Evolutionary conservation across 2,113 vertebrate genomes (phyloP).

Genomic region (Psammodynastes pulverulentus): DNA sequence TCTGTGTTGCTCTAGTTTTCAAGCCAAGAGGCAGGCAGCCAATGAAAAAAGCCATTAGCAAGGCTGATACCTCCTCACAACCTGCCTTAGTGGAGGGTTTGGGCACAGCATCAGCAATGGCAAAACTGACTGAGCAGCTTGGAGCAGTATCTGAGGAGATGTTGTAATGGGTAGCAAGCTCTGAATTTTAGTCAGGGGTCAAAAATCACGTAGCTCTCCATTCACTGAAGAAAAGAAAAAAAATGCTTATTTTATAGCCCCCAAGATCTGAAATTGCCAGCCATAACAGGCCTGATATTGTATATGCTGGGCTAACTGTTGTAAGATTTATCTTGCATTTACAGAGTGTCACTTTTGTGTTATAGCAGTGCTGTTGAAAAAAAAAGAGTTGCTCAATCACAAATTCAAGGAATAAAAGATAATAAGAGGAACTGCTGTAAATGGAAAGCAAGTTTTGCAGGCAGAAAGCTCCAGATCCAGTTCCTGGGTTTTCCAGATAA

Average conservation of each 20-base stretch:
- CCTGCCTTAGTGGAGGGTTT: background rate
- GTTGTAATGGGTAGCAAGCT: background rate
- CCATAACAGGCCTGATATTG: background rate
- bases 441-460: background rate
- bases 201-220: background rate
- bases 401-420: background rate
- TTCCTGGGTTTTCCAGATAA: background rate
- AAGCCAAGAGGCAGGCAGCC: conserved; percentile 22
- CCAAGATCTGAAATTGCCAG: background rate
- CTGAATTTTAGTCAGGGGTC: background rate
- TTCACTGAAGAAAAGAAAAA: background rate
- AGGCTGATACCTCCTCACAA: background rate
- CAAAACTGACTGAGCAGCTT: background rate
- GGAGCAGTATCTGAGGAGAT: background rate
- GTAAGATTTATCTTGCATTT: background rate
- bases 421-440: background rate
- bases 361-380: background rate
- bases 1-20: conserved; percentile 4
- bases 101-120: fast-evolving
- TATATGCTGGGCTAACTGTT: background rate
- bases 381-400: background rate
- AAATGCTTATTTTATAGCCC: background rate
- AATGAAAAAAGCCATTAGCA: background rate
- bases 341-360: background rate
- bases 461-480: background rate